Base-by-base conservation (phyloP, 2,888 invertebrate species). In the Beris morrisii region DNA sequence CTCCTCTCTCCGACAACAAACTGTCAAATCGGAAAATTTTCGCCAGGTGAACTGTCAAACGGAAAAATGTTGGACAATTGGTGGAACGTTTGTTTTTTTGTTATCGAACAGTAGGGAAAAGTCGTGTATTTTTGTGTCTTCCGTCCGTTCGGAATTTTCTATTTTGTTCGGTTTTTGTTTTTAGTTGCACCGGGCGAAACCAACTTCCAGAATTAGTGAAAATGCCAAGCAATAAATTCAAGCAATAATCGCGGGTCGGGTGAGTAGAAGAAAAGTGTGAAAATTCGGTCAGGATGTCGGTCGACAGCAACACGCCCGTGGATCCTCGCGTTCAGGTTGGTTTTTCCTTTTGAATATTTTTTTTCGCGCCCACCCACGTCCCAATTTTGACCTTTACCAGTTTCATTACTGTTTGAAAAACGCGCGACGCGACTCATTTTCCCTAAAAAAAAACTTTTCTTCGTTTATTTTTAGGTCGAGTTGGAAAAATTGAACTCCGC, bases 401-500 rank as follows among this genome's bases (percentile, higher is more conserved):
- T 22, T 22, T 22, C 3, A 3, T 1, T 22, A 22, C 22, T 22
- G 22, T 22, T 22, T 1, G 22, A 22, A 22, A 3, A 22, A 38
- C 38, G 38, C 38, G 38, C 38, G 22, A 22, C 22, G 1, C 52
- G 22, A 22, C 22, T 22, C 22, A 38, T 61, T 28, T 66, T n/a
- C 67, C 44, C 57, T 66, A 28, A 2, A 12, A 11, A 11, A 54
- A 54, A 30, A 30, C n/a, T 30, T 63, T 65, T 28, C 30, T 4
- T 32, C 43, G 43, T 55, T 54, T 54, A 45, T 28, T 32, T 57
- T 32, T 70, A 90, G 89, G 86, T 92, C 75, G 95, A 95, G 82
- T 83, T 95, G 77, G 95, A 95, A 78, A 88, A 91, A 75, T 83
- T 95, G 69, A 95, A 95, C 79, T 90, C 90, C 74, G 91, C 94